These are phyloP conservation scores for Oasisia sp. DNA, from an alignment of 2,888 invertebrate genomes.

Conservation along the genomic window DNA sequence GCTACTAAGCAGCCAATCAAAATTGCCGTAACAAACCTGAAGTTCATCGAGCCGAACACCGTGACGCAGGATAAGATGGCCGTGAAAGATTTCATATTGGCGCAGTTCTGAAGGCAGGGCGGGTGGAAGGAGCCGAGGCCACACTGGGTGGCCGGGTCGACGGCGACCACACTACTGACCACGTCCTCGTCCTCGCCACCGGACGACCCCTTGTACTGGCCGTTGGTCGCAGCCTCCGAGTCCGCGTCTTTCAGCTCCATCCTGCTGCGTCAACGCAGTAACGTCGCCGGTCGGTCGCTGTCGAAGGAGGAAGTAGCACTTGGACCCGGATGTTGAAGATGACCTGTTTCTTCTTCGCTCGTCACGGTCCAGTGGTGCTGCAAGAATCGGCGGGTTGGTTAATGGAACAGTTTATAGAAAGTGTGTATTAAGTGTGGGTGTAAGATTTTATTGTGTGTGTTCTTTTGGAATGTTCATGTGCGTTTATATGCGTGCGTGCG, in stretches of 20 bases:
- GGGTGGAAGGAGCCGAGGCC: slow-evolving; percentile 38
- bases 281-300: not conserved
- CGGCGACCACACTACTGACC: not conserved
- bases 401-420: not conserved
- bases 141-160: slow-evolving; percentile 18
- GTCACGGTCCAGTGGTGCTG: not conserved
- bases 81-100: slow-evolving; percentile 42
- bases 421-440: not conserved
- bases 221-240: not conserved
- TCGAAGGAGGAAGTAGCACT: not conserved
- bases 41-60: slow-evolving; percentile 40
- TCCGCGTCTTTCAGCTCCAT: not conserved
- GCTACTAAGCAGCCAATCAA: not conserved
- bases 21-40: slow-evolving; percentile 8
- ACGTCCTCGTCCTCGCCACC: not conserved
- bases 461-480: too few relatives aligned
- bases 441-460: not conserved
- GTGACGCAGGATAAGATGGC: slow-evolving; percentile 33
- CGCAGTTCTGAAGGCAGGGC: slow-evolving; percentile 36
- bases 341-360: not conserved
- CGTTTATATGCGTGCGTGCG: not conserved
- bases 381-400: not conserved
- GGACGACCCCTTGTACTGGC: not conserved
- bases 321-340: not conserved
- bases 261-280: not conserved